phyloP scores from a whole-genome alignment of 2,113 vertebrate species.

The Callopanchax toddi region DNA sequence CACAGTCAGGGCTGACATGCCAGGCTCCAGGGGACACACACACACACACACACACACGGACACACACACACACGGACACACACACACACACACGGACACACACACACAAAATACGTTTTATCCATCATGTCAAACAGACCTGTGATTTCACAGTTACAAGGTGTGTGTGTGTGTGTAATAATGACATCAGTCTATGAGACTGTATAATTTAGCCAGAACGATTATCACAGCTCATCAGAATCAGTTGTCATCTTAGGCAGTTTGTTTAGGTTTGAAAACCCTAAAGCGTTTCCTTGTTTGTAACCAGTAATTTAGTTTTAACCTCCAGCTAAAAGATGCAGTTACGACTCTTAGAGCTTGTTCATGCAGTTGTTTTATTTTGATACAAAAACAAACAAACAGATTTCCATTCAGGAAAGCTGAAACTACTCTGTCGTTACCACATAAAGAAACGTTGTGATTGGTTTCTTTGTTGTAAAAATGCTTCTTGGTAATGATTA shows the following conservation, averaged over 20 bases:
- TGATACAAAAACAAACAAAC: too few species aligned
- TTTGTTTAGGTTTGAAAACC: neutral
- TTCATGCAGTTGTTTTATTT: neutral
- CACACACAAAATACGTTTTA: neutral
- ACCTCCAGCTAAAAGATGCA: neutral
- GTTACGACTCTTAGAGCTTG: neutral
- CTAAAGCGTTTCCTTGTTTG: neutral
- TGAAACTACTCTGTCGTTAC: too few species aligned
- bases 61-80: neutral
- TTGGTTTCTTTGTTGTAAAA: too few species aligned
- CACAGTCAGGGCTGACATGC: neutral
- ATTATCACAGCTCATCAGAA: too few species aligned
- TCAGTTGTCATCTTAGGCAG: too few species aligned
- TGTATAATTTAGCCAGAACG: too few species aligned
- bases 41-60: neutral
- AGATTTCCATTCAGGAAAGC: too few species aligned
- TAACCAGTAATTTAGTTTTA: neutral
- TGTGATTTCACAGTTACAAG: neutral
- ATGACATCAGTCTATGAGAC: too few species aligned
- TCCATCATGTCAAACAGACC: neutral
- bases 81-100: neutral
- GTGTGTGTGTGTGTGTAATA: neutral
- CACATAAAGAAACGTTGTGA: too few species aligned
- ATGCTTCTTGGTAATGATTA: too few species aligned
- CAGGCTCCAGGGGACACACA: neutral